These are phyloP conservation scores for Brachionus sp. DNA, from an alignment of 1,140 invertebrate genomes.

Conservation along the genomic window DNA sequence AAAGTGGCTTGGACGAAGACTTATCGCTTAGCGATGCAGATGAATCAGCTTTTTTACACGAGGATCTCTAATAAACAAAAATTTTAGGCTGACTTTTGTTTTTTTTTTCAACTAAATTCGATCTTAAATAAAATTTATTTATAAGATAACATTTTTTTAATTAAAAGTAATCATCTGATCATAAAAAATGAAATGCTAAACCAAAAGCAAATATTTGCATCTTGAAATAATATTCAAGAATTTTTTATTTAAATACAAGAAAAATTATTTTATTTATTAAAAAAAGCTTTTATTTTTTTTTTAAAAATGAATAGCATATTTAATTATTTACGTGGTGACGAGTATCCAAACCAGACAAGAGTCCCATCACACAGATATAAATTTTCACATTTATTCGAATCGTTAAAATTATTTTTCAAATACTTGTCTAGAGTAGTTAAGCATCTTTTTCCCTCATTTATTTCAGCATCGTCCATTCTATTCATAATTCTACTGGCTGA, in stretches of 20 bases:
- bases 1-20: neutral
- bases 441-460: neutral
- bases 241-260: neutral
- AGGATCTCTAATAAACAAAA: neutral
- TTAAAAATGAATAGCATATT: neutral
- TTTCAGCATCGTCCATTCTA: conserved; percentile 1
- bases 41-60: neutral
- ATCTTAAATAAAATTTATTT: neutral
- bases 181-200: neutral
- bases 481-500: neutral
- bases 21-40: neutral
- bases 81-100: neutral
- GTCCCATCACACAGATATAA: neutral
- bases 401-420: conserved; percentile 18
- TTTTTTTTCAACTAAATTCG: neutral
- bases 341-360: neutral
- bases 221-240: conserved; percentile 33
- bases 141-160: conserved; percentile 11
- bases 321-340: conserved; percentile 25
- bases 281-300: neutral
- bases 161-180: conserved; percentile 20
- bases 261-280: neutral
- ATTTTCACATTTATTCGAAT: conserved; percentile 11
- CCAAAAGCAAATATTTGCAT: neutral
- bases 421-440: neutral